Percentiles rank a stretch among this genome's conserved stretches.
Conservation (phyloP, 2,797 vertebrate species). For the Mus spretus region DNA sequence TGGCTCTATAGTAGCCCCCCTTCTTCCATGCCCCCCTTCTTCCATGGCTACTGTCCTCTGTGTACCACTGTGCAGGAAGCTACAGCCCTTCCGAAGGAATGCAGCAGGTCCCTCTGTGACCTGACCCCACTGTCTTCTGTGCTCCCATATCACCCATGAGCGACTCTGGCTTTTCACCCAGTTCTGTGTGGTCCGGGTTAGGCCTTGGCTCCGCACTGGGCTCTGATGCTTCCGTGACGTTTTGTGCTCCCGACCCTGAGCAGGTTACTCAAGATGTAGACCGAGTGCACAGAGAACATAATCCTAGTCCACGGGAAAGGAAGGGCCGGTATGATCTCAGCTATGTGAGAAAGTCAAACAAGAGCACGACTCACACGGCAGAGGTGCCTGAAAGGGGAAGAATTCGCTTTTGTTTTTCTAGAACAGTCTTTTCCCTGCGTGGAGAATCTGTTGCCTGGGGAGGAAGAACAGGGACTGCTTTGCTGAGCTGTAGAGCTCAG, state of each 20-base stretch:
- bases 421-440: fast-evolving
- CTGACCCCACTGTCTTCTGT: too few relatives aligned
- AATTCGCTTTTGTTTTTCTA: background rate
- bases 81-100: background rate
- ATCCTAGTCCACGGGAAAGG: background rate
- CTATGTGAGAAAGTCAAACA: background rate
- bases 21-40: background rate
- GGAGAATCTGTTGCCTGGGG: background rate
- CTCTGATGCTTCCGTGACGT: background rate
- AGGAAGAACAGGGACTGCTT: background rate
- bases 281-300: fast-evolving
- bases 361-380: background rate
- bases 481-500: background rate
- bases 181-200: fast-evolving
- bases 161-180: background rate
- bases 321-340: background rate
- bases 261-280: background rate
- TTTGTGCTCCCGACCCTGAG: too few relatives aligned
- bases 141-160: fast-evolving
- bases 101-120: background rate
- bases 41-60: background rate
- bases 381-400: background rate
- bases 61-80: background rate
- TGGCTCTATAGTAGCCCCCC: background rate
- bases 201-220: background rate